These are phyloP conservation scores for Hozukius guyotensis DNA, from an alignment of 2,797 vertebrate species.

Conservation along the genomic window DNA sequence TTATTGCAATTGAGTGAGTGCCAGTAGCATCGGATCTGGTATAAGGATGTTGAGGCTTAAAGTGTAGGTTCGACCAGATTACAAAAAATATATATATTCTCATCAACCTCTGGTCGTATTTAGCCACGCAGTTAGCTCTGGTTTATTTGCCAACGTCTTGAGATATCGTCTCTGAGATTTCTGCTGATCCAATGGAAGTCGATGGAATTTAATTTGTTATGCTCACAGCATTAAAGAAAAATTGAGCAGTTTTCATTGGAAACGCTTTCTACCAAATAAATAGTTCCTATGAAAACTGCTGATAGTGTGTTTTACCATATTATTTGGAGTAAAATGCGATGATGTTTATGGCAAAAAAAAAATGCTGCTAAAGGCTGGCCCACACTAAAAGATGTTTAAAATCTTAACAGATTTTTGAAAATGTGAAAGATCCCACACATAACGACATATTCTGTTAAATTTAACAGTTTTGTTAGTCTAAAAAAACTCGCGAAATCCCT, in stretches of 20 bases:
- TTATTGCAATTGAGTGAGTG: slow-evolving; percentile 1
- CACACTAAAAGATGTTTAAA: too few relatives aligned
- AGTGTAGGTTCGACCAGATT: not conserved
- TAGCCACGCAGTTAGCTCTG: not conserved
- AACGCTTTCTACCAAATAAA: not conserved
- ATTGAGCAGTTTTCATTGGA: not conserved
- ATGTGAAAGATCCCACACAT: too few relatives aligned
- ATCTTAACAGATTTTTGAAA: too few relatives aligned
- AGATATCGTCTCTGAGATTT: not conserved
- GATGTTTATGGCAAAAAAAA: not conserved
- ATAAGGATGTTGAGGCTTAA: not conserved
- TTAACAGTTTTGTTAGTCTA: too few relatives aligned
- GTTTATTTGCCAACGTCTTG: not conserved
- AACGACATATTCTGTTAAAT: not conserved
- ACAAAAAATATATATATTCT: not conserved
- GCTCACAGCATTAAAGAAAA: slow-evolving; percentile 3
- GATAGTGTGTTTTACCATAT: not conserved
- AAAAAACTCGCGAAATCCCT: too few relatives aligned
- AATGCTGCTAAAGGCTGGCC: not conserved
- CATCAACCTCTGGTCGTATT: not conserved
- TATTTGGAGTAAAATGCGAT: not conserved
- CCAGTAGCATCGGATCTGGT: not conserved
- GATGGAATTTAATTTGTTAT: slow-evolving; percentile 3
- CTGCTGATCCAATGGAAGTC: not conserved
- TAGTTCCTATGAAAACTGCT: not conserved